A percentile compares a stretch with the other conserved stretches of the same genome.
Evolutionary conservation across 2,888 invertebrate genomes (phyloP).

Genomic region (Kuschelorhynchus macadamiae): DNA sequence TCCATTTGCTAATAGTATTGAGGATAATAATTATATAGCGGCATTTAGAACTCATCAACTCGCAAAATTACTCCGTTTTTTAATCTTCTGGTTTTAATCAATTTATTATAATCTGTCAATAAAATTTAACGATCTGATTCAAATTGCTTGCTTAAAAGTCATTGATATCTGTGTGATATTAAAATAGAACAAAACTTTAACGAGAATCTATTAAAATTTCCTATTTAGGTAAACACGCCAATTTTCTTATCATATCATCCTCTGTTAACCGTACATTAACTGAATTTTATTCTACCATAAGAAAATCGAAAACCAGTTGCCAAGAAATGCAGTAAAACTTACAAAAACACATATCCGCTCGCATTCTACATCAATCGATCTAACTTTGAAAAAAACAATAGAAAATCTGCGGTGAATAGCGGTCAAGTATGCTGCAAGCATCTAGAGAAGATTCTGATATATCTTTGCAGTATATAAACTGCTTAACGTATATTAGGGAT

Average conservation of each 20-base stretch:
- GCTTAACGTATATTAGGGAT: background rate
- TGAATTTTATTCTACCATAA: constrained; percentile 31
- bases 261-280: constrained; percentile 43
- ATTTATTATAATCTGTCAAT: no score
- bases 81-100: no score
- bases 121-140: background rate
- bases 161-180: background rate
- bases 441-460: no score
- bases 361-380: constrained; percentile 57
- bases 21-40: no score
- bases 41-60: no score
- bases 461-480: background rate
- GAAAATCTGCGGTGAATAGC: constrained; percentile 63
- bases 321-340: constrained; percentile 33
- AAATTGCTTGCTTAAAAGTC: background rate
- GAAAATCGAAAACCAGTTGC: constrained; percentile 41
- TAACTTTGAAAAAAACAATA: constrained; percentile 61
- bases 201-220: constrained; percentile 41
- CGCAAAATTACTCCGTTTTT: no score
- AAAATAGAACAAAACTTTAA: constrained; percentile 27
- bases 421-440: constrained; percentile 44
- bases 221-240: constrained; percentile 40
- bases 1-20: no score
- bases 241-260: constrained; percentile 42
- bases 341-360: constrained; percentile 62